Percentiles rank a stretch among this genome's conserved stretches.
Conservation (phyloP, 2,797 vertebrate genomes). For the Scolopax rusticola region DNA sequence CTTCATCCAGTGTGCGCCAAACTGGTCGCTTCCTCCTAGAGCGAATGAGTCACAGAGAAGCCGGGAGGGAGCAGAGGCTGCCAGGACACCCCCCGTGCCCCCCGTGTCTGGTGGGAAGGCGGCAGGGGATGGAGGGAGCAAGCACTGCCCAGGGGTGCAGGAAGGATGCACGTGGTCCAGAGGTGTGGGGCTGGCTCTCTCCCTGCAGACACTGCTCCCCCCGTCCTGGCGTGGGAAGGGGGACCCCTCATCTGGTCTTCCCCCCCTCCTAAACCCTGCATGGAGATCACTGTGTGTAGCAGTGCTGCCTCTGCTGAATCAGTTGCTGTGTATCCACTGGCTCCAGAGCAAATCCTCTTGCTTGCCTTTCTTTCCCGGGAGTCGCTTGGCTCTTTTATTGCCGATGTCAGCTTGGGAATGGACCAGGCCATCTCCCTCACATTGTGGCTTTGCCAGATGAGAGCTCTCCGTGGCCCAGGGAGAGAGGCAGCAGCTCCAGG, state of each 20-base stretch:
- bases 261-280: background rate
- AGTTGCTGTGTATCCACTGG: background rate
- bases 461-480: background rate
- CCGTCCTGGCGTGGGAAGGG: background rate
- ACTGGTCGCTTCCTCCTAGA: conserved; percentile 13
- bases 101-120: fast-evolving
- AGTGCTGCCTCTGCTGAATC: background rate
- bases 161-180: fast-evolving
- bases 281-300: background rate
- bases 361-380: background rate
- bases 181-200: background rate
- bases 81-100: background rate
- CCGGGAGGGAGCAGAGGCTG: background rate
- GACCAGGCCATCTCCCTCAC: background rate
- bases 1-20: background rate
- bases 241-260: background rate
- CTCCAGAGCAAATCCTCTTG: background rate
- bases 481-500: fast-evolving
- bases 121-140: background rate
- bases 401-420: background rate
- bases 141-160: background rate
- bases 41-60: conserved; percentile 50
- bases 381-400: background rate
- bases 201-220: background rate
- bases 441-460: fast-evolving